Percentiles rank a stretch among this genome's conserved stretches.
Conservation (phyloP, 2,888 invertebrate genomes). For the Eumerus sabulonum region DNA sequence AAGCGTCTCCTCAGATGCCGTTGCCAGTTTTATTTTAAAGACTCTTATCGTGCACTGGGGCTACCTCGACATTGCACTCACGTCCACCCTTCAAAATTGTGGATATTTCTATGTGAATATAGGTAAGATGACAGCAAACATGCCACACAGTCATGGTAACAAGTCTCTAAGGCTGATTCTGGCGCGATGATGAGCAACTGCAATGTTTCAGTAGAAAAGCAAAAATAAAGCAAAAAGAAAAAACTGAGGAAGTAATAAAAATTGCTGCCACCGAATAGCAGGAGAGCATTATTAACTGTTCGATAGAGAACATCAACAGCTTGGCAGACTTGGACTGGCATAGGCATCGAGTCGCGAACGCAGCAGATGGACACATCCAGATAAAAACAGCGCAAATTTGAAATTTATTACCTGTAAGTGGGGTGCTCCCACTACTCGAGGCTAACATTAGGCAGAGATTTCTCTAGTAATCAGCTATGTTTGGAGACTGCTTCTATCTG, state of each 20-base stretch:
- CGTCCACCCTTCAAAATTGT: slow-evolving; percentile 68
- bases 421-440: slow-evolving; percentile 58
- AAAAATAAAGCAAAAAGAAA: neutral
- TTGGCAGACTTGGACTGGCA: slow-evolving; percentile 36
- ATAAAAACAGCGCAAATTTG: slow-evolving; percentile 68
- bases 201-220: slow-evolving; percentile 33
- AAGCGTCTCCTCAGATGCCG: no score
- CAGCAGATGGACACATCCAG: slow-evolving; percentile 61
- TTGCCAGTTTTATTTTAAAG: neutral
- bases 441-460: slow-evolving; percentile 15
- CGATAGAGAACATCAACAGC: slow-evolving; percentile 55
- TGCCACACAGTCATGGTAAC: slow-evolving; percentile 59
- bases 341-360: slow-evolving; percentile 9
- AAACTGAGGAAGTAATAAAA: slow-evolving; percentile 54
- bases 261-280: slow-evolving; percentile 38
- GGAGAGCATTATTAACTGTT: slow-evolving; percentile 66
- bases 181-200: slow-evolving; percentile 51
- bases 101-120: slow-evolving; percentile 52
- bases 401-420: slow-evolving; percentile 68
- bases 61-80: slow-evolving; percentile 67
- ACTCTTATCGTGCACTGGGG: neutral
- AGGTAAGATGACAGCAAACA: slow-evolving; percentile 62
- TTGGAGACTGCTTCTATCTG: slow-evolving; percentile 46
- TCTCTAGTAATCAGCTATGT: slow-evolving; percentile 4
- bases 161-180: slow-evolving; percentile 53